Evolutionary conservation across 2,113 vertebrate genomes (phyloP).

Genomic region (human (Homo sapiens)): DNA sequence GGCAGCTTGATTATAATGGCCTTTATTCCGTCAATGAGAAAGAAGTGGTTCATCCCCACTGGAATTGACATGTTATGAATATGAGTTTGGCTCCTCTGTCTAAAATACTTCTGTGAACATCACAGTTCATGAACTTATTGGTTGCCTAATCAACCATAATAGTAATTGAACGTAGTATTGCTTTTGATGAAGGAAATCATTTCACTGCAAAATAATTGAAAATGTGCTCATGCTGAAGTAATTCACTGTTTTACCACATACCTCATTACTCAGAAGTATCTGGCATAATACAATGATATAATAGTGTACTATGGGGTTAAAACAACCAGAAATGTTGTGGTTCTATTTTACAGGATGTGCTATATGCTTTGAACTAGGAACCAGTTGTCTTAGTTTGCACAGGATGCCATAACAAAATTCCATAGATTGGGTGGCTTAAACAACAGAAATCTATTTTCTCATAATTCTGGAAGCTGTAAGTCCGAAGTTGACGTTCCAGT

Average conservation of each 20-base stretch:
- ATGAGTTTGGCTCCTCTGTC: background rate
- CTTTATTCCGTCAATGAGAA: background rate
- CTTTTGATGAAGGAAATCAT: background rate
- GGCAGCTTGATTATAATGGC: background rate
- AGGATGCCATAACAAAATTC: background rate
- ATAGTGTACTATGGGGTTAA: background rate
- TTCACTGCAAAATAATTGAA: background rate
- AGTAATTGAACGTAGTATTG: background rate
- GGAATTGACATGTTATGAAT: background rate
- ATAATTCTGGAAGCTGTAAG: background rate
- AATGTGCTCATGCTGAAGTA: background rate
- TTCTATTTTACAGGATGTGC: background rate
- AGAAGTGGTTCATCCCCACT: background rate
- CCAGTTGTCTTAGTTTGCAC: background rate
- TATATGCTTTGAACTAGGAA: background rate
- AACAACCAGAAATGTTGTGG: background rate
- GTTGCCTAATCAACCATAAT: background rate
- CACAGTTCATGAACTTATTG: background rate
- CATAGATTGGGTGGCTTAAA: background rate
- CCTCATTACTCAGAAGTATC: background rate
- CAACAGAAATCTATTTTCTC: background rate
- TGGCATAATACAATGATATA: background rate
- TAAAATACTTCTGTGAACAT: background rate
- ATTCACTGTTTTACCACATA: background rate
- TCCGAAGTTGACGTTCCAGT: background rate